Conservation (phyloP, 2,113 vertebrate species). For the Loxodonta africana region DNA sequence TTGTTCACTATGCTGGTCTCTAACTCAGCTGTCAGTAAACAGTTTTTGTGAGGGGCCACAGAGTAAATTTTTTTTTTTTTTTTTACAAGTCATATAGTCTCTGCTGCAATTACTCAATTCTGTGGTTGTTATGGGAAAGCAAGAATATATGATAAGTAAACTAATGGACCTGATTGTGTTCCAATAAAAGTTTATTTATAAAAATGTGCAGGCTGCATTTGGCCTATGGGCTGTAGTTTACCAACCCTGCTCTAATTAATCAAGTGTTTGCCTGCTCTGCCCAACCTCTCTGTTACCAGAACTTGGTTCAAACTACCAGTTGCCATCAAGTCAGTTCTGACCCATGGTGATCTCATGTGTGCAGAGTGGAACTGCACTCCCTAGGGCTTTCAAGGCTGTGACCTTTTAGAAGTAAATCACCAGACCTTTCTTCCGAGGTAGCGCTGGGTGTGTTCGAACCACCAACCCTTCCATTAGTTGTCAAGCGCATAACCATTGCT, state of each 20-base stretch:
- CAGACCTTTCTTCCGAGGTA: background rate
- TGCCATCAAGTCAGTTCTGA: background rate
- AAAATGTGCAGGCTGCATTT: background rate
- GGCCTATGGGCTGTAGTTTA: background rate
- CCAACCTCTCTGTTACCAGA: background rate
- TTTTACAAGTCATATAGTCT: background rate
- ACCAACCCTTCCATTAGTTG: background rate
- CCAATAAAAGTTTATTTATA: background rate
- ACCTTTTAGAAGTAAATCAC: background rate
- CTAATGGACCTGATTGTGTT: background rate
- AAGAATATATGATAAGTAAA: background rate
- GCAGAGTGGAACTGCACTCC: background rate
- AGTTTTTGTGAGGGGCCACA: background rate
- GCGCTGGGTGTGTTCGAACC: too few species aligned
- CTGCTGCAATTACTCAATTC: background rate
- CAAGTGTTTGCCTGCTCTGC: background rate
- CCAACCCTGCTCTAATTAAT: background rate
- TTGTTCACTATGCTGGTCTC: background rate
- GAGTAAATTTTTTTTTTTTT: background rate
- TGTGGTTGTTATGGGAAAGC: background rate
- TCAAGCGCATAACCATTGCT: background rate
- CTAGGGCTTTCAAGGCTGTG: background rate
- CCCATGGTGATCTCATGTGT: background rate
- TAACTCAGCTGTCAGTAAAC: background rate
- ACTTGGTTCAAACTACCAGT: background rate